These are phyloP conservation scores for Tribolium freemani DNA, from an alignment of 2,888 invertebrate species.

Conservation along the genomic window DNA sequence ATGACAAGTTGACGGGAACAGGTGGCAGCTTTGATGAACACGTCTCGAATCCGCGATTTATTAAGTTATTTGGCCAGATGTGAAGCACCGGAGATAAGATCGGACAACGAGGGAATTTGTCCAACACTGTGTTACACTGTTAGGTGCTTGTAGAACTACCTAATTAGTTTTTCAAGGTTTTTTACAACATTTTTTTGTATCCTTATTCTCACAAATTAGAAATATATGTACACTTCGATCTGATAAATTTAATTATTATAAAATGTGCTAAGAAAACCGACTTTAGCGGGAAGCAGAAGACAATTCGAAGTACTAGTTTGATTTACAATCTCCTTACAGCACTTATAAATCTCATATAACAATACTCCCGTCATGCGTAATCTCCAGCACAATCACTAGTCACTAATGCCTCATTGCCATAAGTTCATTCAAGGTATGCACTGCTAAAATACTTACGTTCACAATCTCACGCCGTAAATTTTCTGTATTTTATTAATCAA, in stretches of 20 bases:
- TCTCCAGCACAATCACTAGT: background rate
- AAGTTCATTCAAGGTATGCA: background rate
- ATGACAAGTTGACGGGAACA: background rate
- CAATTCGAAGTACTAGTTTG: background rate
- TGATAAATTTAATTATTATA: too few relatives aligned
- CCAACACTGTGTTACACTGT: background rate
- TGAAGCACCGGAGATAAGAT: background rate
- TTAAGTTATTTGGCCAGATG: conserved; percentile 1
- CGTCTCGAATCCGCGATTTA: background rate
- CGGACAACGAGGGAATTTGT: background rate
- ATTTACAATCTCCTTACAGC: background rate
- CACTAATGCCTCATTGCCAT: background rate
- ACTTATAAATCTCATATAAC: background rate
- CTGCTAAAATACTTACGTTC: too few relatives aligned
- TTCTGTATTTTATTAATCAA: background rate
- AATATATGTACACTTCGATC: too few relatives aligned
- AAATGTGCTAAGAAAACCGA: too few relatives aligned
- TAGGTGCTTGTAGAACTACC: too few relatives aligned
- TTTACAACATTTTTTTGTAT: too few relatives aligned
- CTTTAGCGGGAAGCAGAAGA: too few relatives aligned
- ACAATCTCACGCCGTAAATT: background rate
- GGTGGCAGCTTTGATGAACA: background rate
- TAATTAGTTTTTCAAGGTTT: too few relatives aligned
- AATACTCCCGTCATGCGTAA: background rate
- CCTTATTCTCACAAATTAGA: too few relatives aligned